phyloP scores from a whole-genome alignment of 2,797 vertebrate species.

The Cryptoprocta ferox region DNA sequence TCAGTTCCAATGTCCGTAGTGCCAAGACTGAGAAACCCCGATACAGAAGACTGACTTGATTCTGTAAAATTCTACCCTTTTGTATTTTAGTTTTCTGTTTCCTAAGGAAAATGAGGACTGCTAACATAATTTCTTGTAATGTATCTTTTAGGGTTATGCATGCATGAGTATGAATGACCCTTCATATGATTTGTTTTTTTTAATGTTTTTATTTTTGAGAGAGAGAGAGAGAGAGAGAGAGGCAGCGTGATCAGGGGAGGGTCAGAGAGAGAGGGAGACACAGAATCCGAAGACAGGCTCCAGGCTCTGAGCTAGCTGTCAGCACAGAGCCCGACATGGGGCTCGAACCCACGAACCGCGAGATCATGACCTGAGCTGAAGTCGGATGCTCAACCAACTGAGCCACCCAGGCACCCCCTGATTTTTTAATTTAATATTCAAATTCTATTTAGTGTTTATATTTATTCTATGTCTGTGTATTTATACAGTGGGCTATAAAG shows the following conservation, averaged over 20 bases:
- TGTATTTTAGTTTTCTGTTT: neutral
- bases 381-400: too few species aligned
- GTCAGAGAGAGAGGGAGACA: too few species aligned
- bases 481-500: neutral
- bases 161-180: neutral
- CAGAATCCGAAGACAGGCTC: too few species aligned
- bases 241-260: too few species aligned
- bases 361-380: too few species aligned
- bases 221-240: too few species aligned
- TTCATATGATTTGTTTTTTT: neutral
- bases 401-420: neutral
- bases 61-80: neutral
- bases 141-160: neutral
- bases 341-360: too few species aligned
- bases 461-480: neutral
- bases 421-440: neutral
- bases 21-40: neutral
- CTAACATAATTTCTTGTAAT: neutral
- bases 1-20: neutral
- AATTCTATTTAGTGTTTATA: neutral
- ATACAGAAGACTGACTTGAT: neutral
- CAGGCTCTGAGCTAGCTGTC: too few species aligned
- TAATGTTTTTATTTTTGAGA: too few species aligned
- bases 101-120: neutral
- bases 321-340: too few species aligned